Evolutionary conservation across 1,140 invertebrate genomes (phyloP).

Genomic region (Conopomorpha cramerella): DNA sequence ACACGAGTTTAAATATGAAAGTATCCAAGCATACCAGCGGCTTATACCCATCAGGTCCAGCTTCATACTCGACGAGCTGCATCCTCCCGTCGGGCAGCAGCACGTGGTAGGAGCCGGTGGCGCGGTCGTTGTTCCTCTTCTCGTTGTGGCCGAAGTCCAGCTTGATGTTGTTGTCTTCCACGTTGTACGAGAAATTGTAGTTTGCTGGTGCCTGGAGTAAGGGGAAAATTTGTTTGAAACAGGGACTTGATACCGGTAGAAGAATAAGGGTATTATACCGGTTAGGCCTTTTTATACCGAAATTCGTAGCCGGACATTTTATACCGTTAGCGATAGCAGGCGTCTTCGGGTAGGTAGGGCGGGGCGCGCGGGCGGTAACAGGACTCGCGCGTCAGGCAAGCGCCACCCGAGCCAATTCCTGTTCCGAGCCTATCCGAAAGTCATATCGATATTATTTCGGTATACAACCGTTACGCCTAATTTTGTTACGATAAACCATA

Average conservation of each 20-base stretch:
- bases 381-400: too few species aligned
- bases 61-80: slow-evolving; percentile 68
- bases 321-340: background rate
- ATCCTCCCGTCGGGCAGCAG: slow-evolving; percentile 68
- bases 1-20: too few species aligned
- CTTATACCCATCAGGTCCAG: slow-evolving; percentile 68
- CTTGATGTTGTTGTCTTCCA: slow-evolving; percentile 62
- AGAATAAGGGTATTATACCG: too few species aligned
- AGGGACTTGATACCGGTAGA: too few species aligned
- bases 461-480: too few species aligned
- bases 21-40: slow-evolving; percentile 68
- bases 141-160: slow-evolving; percentile 69
- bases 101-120: slow-evolving; percentile 67
- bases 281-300: too few species aligned
- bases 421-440: too few species aligned
- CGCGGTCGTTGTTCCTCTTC: slow-evolving; percentile 64
- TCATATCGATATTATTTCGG: too few species aligned
- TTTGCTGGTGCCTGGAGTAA: slow-evolving; percentile 64
- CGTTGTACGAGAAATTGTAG: slow-evolving; percentile 71
- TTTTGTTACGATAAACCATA: too few species aligned
- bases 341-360: background rate
- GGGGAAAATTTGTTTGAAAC: background rate
- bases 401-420: too few species aligned
- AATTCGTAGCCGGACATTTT: too few species aligned
- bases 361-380: too few species aligned